These are phyloP conservation scores for Drosophila birchii DNA, from an alignment of 2,888 invertebrate species.

Conservation along the genomic window DNA sequence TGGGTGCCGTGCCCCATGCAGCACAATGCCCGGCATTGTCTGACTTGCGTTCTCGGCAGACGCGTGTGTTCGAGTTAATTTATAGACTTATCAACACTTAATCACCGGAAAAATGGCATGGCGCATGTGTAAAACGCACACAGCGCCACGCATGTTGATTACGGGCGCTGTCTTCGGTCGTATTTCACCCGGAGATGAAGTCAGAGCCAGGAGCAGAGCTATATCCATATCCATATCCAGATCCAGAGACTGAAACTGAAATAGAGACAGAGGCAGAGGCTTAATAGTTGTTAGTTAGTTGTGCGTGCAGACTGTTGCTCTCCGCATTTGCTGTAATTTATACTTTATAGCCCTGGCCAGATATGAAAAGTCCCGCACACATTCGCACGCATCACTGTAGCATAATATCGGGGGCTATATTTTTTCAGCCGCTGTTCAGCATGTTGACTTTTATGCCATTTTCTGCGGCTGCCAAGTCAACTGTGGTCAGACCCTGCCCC, in stretches of 20 bases:
- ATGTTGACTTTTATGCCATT: constrained; percentile 80
- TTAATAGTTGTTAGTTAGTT: constrained; percentile 81
- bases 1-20: constrained; percentile 6
- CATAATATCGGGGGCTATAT: constrained; percentile 61
- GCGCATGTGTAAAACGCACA: constrained; percentile 65
- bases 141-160: constrained; percentile 76
- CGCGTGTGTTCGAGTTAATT: constrained; percentile 68
- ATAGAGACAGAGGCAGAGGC: constrained; percentile 47
- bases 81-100: constrained; percentile 80
- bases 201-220: constrained; percentile 26
- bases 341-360: constrained; percentile 76
- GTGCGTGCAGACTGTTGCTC: constrained; percentile 62
- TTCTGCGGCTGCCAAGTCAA: constrained; percentile 73
- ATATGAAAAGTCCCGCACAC: constrained; percentile 71
- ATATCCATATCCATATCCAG: constrained; percentile 25
- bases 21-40: constrained; percentile 49
- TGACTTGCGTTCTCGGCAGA: constrained; percentile 41
- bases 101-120: constrained; percentile 78
- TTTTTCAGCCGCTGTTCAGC: constrained; percentile 69
- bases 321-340: constrained; percentile 76
- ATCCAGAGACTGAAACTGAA: constrained; percentile 13
- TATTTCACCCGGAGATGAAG: constrained; percentile 48
- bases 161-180: constrained; percentile 49
- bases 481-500: constrained; percentile 68
- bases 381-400: constrained; percentile 29